Conservation (phyloP, 2,113 vertebrate species). For the Pycnonotus jocosus region DNA sequence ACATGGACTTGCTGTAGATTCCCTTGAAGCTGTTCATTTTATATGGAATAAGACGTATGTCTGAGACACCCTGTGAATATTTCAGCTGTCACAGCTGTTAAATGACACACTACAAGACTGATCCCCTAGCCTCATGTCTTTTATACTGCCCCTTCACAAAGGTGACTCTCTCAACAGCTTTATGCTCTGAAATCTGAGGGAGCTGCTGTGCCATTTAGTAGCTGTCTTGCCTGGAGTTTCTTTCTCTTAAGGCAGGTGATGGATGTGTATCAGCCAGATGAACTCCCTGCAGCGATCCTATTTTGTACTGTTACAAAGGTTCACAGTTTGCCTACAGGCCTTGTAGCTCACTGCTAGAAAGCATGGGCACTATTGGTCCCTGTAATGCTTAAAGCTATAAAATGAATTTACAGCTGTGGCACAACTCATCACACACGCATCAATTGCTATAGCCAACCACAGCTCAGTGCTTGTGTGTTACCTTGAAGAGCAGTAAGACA, state of each 20-base stretch:
- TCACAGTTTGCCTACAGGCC: not conserved
- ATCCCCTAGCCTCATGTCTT: not conserved
- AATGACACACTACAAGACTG: not conserved
- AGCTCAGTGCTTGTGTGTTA: not conserved
- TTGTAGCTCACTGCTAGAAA: accelerated
- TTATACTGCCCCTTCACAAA: not conserved
- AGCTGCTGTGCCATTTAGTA: not conserved
- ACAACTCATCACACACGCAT: not conserved
- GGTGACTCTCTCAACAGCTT: not conserved
- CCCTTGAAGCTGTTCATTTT: not conserved
- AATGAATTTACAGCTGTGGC: not conserved
- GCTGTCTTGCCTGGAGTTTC: not conserved
- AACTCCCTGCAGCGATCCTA: not conserved
- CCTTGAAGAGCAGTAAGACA: not conserved
- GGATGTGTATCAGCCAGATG: not conserved
- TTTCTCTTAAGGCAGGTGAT: not conserved
- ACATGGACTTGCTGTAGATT: not conserved
- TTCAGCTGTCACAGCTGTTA: not conserved
- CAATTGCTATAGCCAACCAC: not conserved
- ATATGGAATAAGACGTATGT: not conserved
- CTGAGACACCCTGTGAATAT: not conserved
- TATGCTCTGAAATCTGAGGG: not conserved
- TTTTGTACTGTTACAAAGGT: not conserved
- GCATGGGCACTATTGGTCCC: not conserved
- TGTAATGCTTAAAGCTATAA: not conserved